Base-by-base conservation (phyloP, 2,888 invertebrate genomes). In the Watsonalla cultraria region DNA sequence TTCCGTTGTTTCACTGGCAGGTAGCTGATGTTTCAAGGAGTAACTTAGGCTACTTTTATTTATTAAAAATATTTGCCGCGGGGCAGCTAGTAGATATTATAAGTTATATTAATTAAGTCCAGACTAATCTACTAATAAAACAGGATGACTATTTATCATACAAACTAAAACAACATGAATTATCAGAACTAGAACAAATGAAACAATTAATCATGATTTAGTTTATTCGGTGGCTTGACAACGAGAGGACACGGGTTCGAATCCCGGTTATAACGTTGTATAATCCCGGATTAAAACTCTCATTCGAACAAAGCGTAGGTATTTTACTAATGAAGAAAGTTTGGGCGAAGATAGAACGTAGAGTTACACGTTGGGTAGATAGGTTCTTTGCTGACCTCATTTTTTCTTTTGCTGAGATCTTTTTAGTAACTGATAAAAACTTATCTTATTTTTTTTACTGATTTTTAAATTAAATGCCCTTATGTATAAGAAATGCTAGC, bases 211-310 rank as follows among this genome's bases (percentile, higher is more conserved):
- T 48, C 33, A 48, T 48, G 14, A 48, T 48, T 37, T 48, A 35
- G 35, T 37, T 48, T 48, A 35, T 7, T 13, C 34, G n/a, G 9
- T 47, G 24, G 9, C 35, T 7, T 35, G 34, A 34, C 48, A 35
- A n/a, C 47, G 34, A 35, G 13, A 34, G 13, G 11, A n/a, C 48
- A 14, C 14, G 13, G 8, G 39, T 51, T 54, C 54, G 55, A 47
- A 52, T 64, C 57, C 59, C 54, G 56, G 55, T 61, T 62, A 57
- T 59, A 61, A 57, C 60, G 55, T 61, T 60, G 62, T 66, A 78
- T 76, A 73, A 75, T 70, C 67, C 70, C 54, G 70, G 77, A 77
- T 78, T 76, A 75, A 72, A 80, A 78, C 69, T 80, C 76, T 68
- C 48, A 62, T 61, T 63, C 62, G 33, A 48, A 48, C 57, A 59